Conservation (phyloP, 2,113 vertebrate genomes). For the Trichomycterus rosablanca region DNA sequence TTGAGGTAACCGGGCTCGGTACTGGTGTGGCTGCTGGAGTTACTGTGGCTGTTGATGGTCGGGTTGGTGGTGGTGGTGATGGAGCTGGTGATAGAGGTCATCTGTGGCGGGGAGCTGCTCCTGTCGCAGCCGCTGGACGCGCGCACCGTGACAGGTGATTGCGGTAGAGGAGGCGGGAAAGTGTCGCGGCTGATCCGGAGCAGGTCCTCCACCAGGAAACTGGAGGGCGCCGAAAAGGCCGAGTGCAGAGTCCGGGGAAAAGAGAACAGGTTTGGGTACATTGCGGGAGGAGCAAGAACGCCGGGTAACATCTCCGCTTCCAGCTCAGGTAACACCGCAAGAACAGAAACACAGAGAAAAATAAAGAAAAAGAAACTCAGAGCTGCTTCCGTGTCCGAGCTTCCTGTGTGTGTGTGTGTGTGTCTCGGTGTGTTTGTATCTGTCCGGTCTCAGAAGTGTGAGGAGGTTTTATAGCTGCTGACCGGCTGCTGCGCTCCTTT, state of each 20-base stretch:
- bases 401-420: constrained; percentile 8
- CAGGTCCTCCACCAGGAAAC: constrained; percentile 89
- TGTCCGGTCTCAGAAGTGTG: constrained; percentile 51
- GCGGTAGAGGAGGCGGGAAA: constrained; percentile 64
- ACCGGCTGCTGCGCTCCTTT: constrained; percentile 70
- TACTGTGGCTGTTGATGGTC: constrained; percentile 49
- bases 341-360: neutral
- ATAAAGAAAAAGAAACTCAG: constrained; percentile 15
- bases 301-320: constrained; percentile 88
- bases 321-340: no score
- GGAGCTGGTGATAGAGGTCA: constrained; percentile 47
- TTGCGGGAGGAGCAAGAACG: constrained; percentile 79
- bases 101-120: constrained; percentile 57
- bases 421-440: constrained; percentile 40
- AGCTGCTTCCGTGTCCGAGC: constrained; percentile 21
- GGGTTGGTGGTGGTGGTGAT: constrained; percentile 28
- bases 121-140: constrained; percentile 51
- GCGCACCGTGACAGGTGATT: constrained; percentile 59
- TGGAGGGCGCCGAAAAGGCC: constrained; percentile 76
- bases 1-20: constrained; percentile 81
- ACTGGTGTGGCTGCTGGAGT: constrained; percentile 55
- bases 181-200: constrained; percentile 71
- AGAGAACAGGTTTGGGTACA: constrained; percentile 82
- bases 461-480: constrained; percentile 76
- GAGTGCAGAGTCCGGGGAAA: constrained; percentile 78